Conservation (phyloP, 2,888 invertebrate species). For the Anaspis maculata region DNA sequence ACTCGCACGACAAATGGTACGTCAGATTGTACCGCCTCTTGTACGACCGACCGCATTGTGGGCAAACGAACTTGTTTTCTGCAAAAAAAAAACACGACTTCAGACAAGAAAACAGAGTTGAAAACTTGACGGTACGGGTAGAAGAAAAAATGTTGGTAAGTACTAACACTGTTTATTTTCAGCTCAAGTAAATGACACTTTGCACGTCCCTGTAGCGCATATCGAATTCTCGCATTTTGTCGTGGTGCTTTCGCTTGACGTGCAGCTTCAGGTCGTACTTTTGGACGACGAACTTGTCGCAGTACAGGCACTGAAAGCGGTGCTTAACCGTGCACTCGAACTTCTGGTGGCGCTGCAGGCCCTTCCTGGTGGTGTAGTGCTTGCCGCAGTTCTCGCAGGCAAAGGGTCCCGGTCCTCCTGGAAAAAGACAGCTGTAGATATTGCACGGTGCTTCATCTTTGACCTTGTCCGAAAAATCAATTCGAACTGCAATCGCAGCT, state of each 20-base stretch:
- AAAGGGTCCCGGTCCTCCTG: no score
- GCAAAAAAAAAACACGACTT: no score
- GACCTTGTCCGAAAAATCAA: no score
- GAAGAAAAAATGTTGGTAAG: constrained; percentile 6
- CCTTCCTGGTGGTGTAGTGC: constrained; percentile 61
- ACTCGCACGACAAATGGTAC: constrained; percentile 61
- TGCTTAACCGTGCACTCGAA: constrained; percentile 50
- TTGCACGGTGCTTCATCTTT: no score
- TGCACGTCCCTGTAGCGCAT: no score
- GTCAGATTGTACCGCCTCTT: constrained; percentile 70
- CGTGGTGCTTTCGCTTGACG: constrained; percentile 17
- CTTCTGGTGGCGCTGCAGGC: constrained; percentile 60
- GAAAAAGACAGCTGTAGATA: no score
- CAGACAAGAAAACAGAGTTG: no score
- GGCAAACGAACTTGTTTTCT: constrained; percentile 51
- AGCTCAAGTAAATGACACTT: no score
- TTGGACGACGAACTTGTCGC: constrained; percentile 15
- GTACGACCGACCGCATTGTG: constrained; percentile 73
- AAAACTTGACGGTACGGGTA: no score
- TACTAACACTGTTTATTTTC: no score
- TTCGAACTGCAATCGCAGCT: no score
- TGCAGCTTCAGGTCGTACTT: constrained; percentile 22
- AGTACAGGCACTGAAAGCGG: constrained; percentile 20
- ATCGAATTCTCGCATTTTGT: constrained; percentile 15
- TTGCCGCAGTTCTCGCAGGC: constrained; percentile 20